Evolutionary conservation across 2,113 vertebrate genomes (phyloP), one percentile per base, ranked within the genome.

Genomic region (Epinephelus fuscoguttatus): DNA sequence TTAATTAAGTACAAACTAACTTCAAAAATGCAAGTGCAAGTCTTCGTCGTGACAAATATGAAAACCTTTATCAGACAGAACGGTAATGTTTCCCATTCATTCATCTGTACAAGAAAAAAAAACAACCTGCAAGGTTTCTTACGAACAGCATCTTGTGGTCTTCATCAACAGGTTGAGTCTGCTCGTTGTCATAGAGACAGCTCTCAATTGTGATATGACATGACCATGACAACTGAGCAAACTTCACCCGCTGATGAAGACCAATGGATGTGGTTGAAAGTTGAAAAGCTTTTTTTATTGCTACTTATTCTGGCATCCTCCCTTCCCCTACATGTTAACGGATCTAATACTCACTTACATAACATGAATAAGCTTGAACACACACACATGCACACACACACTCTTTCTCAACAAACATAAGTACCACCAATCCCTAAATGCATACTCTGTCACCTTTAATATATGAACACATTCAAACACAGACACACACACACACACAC

Each of bases 361-460:
- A 67, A 64, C 57, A 70, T 7, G 25, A 66, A 81, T 37, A 47
- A 37, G 9, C 33, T 60, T 3, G 72, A 53, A 78, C n/a, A 17
- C 17, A 61, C 15, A 68, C 9, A 25, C 62, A 42, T 6, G 23
- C 42, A 60, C n/a, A 69, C 40, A 69, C 45, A 76, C 40, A 50
- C 49, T 55, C 19, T n/a, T 47, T 21, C 13, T 78, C 42, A 69
- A 40, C 75, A 77, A 75, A 73, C 27, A 59, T 40, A 80, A 79
- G 67, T 27, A 49, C 37, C 55, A 62, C 45, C 30, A 53, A 18
- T 84, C 52, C 25, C 33, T 70, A 74, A 89, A 75, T 63, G 63
- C 71, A 72, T 60, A 47, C 77, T 84, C 76, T 25, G 13, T 86
- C 70, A 75, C 45, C 53, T 76, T 75, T 75, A 79, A 77, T 86